Evolutionary conservation across 2,113 vertebrate species (phyloP).

Genomic region (Clarias macrocephalus): DNA sequence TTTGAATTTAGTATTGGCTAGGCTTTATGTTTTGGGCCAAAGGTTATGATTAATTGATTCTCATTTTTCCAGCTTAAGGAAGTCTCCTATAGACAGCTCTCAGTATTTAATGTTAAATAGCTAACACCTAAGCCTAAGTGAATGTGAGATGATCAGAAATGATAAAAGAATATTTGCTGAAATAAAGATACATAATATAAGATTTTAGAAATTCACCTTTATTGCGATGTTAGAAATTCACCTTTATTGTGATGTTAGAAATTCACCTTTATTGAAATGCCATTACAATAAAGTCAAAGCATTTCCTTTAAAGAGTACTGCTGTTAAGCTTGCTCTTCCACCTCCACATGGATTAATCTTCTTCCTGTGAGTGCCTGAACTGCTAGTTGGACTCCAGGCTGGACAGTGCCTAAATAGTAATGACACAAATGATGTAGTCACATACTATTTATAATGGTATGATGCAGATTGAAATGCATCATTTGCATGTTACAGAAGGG

Average conservation of each 20-base stretch:
- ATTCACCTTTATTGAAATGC: neutral
- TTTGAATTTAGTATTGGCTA: too few relatives aligned
- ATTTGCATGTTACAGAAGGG: neutral
- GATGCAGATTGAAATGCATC: neutral
- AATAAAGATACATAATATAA: neutral
- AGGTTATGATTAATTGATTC: too few relatives aligned
- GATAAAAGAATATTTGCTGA: neutral
- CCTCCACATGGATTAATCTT: neutral
- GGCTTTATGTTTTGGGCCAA: too few relatives aligned
- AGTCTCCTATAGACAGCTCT: too few relatives aligned
- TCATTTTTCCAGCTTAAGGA: too few relatives aligned
- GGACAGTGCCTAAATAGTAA: neutral
- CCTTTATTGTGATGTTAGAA: neutral
- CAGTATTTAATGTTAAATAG: too few relatives aligned
- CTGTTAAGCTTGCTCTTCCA: neutral
- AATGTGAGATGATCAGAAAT: neutral
- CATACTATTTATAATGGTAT: neutral
- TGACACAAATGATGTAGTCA: neutral
- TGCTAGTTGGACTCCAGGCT: neutral
- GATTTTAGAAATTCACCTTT: neutral
- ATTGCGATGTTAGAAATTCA: neutral
- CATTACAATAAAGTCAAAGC: neutral
- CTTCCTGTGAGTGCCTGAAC: neutral
- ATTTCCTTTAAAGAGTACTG: neutral
- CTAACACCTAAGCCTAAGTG: neutral